Evolutionary conservation across 2,113 vertebrate genomes (phyloP).

Genomic region (Noturus placidus): DNA sequence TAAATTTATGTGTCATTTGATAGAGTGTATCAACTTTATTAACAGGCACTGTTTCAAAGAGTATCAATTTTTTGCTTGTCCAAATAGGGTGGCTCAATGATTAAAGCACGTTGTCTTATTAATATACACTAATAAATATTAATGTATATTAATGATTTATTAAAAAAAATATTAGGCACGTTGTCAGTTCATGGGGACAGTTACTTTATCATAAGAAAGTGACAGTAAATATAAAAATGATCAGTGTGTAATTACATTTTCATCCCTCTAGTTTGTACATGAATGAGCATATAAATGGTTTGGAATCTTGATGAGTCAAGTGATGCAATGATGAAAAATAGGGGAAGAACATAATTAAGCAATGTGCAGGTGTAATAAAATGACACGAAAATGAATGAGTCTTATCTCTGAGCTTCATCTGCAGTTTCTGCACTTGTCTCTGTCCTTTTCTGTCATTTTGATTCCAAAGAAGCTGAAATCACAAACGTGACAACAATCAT

Average conservation of each 20-base stretch:
- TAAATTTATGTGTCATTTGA: too few species aligned
- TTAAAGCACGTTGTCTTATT: too few species aligned
- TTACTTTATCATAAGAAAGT: neutral
- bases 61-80: too few species aligned
- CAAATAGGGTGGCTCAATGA: too few species aligned
- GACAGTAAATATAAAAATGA: neutral
- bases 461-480: slow-evolving; percentile 58
- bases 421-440: slow-evolving; percentile 17
- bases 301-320: neutral
- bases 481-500: slow-evolving; percentile 26
- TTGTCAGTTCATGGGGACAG: neutral
- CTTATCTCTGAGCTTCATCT: neutral
- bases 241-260: neutral
- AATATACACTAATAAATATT: too few species aligned
- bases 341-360: slow-evolving; percentile 6
- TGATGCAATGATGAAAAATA: neutral
- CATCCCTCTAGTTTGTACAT: neutral
- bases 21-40: too few species aligned
- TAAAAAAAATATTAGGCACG: too few species aligned
- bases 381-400: neutral
- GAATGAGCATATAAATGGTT: neutral
- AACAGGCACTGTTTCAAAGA: too few species aligned
- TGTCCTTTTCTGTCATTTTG: slow-evolving; percentile 35
- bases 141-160: neutral
- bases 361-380: slow-evolving; percentile 20